A percentile compares a stretch with the other conserved stretches of the same genome.
Evolutionary conservation across 2,888 invertebrate genomes (phyloP).

Genomic region (Colletes collaris): DNA sequence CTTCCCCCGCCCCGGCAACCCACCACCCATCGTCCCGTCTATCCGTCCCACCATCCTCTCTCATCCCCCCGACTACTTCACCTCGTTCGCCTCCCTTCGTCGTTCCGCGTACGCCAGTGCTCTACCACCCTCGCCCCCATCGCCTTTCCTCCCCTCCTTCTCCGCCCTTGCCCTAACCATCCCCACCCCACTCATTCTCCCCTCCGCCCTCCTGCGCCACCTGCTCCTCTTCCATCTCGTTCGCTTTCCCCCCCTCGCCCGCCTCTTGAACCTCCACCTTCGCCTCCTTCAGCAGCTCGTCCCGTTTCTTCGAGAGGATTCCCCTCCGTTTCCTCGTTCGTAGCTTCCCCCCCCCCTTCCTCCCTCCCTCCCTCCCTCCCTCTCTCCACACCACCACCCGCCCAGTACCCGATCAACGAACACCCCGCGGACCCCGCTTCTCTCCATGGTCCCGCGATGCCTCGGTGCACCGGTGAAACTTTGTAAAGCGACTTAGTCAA

Average conservation of each 20-base stretch:
- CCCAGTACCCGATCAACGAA: slow-evolving; percentile 37
- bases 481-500: slow-evolving; percentile 81
- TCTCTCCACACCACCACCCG: slow-evolving; percentile 18
- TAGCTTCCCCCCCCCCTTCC: neutral
- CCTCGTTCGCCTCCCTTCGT: slow-evolving; percentile 47
- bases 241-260: slow-evolving; percentile 12
- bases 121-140: slow-evolving; percentile 18
- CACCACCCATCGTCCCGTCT: slow-evolving; percentile 34
- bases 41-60: slow-evolving; percentile 39
- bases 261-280: slow-evolving; percentile 33
- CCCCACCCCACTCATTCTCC: neutral
- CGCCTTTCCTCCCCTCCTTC: slow-evolving; percentile 37
- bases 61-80: slow-evolving; percentile 39
- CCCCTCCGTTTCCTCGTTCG: slow-evolving; percentile 57
- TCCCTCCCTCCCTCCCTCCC: slow-evolving; percentile 8
- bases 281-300: slow-evolving; percentile 40
- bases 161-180: neutral
- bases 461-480: slow-evolving; percentile 72
- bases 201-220: neutral
- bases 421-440: slow-evolving; percentile 29
- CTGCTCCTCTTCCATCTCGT: slow-evolving; percentile 39
- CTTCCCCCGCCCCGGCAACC: slow-evolving; percentile 23
- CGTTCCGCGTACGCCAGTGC: slow-evolving; percentile 48
- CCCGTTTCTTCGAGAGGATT: slow-evolving; percentile 44
- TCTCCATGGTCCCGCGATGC: slow-evolving; percentile 30